Conservation (phyloP, 2,888 invertebrate species). For the Pollenia labialis region DNA sequence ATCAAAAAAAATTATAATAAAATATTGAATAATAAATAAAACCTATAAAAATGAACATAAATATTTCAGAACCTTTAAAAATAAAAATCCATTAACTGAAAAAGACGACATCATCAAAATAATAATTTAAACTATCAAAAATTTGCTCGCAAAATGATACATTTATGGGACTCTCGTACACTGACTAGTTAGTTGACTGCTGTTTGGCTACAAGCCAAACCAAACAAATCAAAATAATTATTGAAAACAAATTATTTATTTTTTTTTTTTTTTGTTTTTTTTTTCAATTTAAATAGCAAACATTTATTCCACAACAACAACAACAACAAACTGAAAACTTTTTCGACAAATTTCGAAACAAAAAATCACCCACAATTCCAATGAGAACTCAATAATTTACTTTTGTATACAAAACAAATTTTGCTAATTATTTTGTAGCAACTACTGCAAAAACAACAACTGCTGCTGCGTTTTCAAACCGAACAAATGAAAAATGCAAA, state of each 20-base stretch:
- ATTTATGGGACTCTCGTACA: slow-evolving; percentile 49
- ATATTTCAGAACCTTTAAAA: slow-evolving; percentile 12
- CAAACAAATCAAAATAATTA: slow-evolving; percentile 53
- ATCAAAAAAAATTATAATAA: background rate
- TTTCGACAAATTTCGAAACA: slow-evolving; percentile 10
- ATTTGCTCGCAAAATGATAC: slow-evolving; percentile 38
- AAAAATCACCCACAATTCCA: slow-evolving; percentile 30
- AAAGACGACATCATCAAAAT: slow-evolving; percentile 31
- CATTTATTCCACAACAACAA: background rate
- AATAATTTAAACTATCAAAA: slow-evolving; percentile 52
- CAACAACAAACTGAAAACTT: background rate
- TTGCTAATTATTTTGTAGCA: background rate
- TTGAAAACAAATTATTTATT: slow-evolving; percentile 13
- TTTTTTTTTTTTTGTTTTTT: background rate
- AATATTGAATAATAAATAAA: background rate
- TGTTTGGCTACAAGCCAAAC: slow-evolving; percentile 58
- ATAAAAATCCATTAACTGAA: slow-evolving; percentile 5
- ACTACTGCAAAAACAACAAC: background rate
- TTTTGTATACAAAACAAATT: background rate
- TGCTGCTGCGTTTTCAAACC: slow-evolving; percentile 2
- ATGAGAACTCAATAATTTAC: background rate
- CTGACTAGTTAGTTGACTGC: background rate
- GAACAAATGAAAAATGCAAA: slow-evolving; percentile 47
- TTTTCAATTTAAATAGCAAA: background rate
- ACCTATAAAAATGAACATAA: slow-evolving; percentile 4